Evolutionary conservation across 2,797 vertebrate species (phyloP).

Genomic region (Gambusia yucatana): DNA sequence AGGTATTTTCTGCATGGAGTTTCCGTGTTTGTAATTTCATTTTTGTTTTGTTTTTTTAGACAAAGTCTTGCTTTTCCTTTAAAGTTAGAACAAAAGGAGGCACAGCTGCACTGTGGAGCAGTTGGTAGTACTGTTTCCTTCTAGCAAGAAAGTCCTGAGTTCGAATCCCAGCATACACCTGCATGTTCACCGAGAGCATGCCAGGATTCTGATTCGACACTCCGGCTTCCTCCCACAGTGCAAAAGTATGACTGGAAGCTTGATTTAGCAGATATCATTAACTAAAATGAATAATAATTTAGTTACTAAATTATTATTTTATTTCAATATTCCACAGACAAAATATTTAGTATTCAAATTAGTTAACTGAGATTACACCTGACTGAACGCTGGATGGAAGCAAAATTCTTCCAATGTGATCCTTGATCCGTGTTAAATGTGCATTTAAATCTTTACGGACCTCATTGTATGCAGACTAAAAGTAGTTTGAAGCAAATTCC

Average conservation of each 20-base stretch:
- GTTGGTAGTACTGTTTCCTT: no score
- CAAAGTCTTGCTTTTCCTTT: no score
- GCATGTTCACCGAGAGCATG: neutral
- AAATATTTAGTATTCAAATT: neutral
- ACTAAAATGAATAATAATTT: neutral
- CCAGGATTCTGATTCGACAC: neutral
- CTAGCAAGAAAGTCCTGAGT: no score
- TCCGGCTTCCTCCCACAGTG: neutral
- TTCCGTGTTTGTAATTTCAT: neutral
- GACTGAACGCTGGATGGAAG: neutral
- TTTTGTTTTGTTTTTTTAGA: no score
- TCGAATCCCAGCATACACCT: no score
- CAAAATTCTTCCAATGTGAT: neutral
- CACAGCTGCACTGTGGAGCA: no score
- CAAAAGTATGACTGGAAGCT: neutral
- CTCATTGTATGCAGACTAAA: neutral
- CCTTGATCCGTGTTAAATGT: neutral
- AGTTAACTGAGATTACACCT: neutral
- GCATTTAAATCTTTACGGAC: neutral
- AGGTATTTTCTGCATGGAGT: neutral
- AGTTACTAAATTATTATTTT: neutral
- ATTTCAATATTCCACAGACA: neutral
- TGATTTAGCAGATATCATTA: neutral
- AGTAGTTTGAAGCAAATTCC: neutral
- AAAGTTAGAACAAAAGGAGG: no score